phyloP scores from a whole-genome alignment of 1,140 invertebrate genomes.

The Choristoneura fumiferana region DNA sequence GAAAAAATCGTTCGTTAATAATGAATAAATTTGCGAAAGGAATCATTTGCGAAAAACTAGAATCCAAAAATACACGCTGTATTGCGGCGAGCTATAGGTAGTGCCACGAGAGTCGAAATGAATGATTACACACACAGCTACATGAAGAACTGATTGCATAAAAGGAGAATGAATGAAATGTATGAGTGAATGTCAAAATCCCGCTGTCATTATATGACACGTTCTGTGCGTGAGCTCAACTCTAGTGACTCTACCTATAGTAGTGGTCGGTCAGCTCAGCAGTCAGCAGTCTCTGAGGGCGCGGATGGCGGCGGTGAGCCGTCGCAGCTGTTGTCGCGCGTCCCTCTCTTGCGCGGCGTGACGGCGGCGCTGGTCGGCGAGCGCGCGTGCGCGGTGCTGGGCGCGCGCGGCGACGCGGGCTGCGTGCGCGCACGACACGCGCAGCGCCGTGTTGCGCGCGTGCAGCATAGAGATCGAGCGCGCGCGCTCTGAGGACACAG shows the following conservation, averaged over 20 bases:
- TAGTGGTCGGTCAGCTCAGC: background rate
- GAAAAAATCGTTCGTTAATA: no score
- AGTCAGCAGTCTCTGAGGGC: slow-evolving; percentile 42
- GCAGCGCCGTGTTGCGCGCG: slow-evolving; percentile 47
- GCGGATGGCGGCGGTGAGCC: slow-evolving; percentile 40
- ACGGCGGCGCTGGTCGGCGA: slow-evolving; percentile 50
- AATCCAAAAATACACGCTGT: no score
- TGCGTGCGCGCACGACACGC: slow-evolving; percentile 53
- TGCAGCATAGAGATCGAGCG: slow-evolving; percentile 48
- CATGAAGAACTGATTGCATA: no score
- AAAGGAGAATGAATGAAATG: no score
- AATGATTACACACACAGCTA: no score
- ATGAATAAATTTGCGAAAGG: no score
- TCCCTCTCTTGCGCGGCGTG: slow-evolving; percentile 47
- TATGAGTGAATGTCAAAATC: no score
- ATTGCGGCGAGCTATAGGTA: no score
- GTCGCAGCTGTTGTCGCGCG: slow-evolving; percentile 40
- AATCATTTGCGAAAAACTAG: no score
- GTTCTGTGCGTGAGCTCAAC: background rate
- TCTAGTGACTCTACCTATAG: no score
- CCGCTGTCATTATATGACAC: no score
- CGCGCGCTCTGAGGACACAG: slow-evolving; percentile 49
- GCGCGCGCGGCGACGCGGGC: slow-evolving; percentile 48
- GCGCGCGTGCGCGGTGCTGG: slow-evolving; percentile 50
- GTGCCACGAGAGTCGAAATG: no score